Evolutionary conservation across 2,888 invertebrate species (phyloP).

Genomic region (Trichogramma evanescens): DNA sequence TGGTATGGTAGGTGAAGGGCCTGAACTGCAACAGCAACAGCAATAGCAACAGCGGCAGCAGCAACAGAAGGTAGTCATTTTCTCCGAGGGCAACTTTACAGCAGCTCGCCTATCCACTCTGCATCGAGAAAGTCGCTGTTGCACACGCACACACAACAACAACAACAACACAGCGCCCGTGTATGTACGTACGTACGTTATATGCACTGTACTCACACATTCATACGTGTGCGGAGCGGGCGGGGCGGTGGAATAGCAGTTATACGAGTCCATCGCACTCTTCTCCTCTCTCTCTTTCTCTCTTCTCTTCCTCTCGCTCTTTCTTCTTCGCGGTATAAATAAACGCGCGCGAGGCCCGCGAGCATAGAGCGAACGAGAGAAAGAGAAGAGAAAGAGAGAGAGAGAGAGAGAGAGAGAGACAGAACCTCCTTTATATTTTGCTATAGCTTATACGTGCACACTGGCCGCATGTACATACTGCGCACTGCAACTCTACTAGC

Average conservation of each 20-base stretch:
- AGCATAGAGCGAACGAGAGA: too few species aligned
- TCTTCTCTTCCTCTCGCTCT: not conserved
- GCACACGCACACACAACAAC: not conserved
- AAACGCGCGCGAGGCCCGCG: too few species aligned
- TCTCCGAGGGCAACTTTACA: conserved; percentile 11
- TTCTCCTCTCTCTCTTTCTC: not conserved
- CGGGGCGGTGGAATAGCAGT: conserved; percentile 7
- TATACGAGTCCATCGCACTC: conserved; percentile 20
- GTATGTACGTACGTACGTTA: not conserved
- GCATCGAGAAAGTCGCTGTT: conserved; percentile 14
- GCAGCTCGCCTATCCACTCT: conserved; percentile 1
- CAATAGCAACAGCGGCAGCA: not conserved
- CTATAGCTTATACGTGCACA: too few species aligned
- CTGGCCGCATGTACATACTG: too few species aligned
- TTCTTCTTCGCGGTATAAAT: too few species aligned
- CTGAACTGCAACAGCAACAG: too few species aligned
- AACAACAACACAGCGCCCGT: not conserved
- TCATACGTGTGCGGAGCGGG: conserved; percentile 2
- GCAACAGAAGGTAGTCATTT: conserved; percentile 17
- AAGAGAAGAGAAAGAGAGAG: too few species aligned
- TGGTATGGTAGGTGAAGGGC: not conserved
- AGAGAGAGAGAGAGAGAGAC: too few species aligned
- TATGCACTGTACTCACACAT: too few species aligned
- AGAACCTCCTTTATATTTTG: too few species aligned
- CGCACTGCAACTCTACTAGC: too few species aligned